These are phyloP conservation scores for Rotaria magnacalcarata DNA, from an alignment of 2,888 invertebrate species.

Conservation along the genomic window DNA sequence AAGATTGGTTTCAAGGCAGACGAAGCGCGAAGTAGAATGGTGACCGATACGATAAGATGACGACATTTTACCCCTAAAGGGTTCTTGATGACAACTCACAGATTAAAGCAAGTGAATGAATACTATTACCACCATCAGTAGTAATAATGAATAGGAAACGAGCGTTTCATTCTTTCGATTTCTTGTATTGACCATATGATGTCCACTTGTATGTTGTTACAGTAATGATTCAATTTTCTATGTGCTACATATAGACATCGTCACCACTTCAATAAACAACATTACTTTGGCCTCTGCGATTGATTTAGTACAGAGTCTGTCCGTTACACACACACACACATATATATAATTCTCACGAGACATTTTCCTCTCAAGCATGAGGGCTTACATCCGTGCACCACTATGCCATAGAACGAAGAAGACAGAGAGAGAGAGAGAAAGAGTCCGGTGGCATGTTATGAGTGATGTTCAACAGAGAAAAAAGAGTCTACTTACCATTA, in stretches of 20 bases:
- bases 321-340: background rate
- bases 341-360: background rate
- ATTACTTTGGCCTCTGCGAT: background rate
- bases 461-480: constrained; percentile 6
- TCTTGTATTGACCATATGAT: background rate
- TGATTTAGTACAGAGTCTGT: constrained; percentile 4
- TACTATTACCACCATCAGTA: background rate
- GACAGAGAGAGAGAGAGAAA: background rate
- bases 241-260: background rate
- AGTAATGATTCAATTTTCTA: background rate
- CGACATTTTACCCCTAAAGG: background rate
- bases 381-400: background rate
- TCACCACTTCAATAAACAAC: background rate
- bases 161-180: background rate
- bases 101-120: background rate
- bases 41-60: background rate
- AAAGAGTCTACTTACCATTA: background rate
- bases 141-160: background rate
- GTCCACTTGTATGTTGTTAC: background rate
- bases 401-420: background rate
- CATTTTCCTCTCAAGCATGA: background rate
- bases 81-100: background rate
- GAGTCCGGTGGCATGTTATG: constrained; percentile 7
- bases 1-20: background rate
- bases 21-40: background rate